phyloP scores from a whole-genome alignment of 2,113 vertebrate genomes.

The Sitta europaea region DNA sequence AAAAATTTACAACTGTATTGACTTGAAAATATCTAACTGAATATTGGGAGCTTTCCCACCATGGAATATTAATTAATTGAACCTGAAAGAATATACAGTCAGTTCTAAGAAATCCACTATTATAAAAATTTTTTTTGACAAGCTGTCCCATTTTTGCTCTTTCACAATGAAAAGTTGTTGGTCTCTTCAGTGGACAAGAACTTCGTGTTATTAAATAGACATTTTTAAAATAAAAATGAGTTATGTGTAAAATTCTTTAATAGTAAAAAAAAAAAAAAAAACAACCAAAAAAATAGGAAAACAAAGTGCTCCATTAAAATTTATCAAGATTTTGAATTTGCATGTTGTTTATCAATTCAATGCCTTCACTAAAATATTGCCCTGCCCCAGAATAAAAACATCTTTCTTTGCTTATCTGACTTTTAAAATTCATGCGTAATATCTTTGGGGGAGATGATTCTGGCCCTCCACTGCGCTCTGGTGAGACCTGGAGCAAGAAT shows the following conservation, averaged over 20 bases:
- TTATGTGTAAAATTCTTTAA: not conserved
- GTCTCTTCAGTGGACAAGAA: not conserved
- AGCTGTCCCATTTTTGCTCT: not conserved
- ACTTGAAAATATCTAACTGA: not conserved
- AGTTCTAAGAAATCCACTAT: not conserved
- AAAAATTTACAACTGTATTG: not conserved
- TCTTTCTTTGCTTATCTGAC: not conserved
- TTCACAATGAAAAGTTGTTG: not conserved
- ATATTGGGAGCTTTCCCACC: not conserved
- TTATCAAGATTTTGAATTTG: not conserved
- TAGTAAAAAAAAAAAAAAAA: not conserved
- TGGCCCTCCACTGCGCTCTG: fast-evolving
- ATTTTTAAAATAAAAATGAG: not conserved
- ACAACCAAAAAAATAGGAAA: not conserved
- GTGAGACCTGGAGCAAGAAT: not conserved
- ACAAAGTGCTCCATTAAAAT: not conserved
- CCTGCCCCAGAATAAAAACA: not conserved
- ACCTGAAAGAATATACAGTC: not conserved
- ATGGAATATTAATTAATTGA: not conserved
- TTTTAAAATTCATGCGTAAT: not conserved
- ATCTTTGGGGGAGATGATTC: not conserved
- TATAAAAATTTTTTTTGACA: not conserved
- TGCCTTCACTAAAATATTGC: not conserved
- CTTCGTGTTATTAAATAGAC: not conserved
- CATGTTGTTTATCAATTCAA: not conserved